phyloP scores from a whole-genome alignment of 2,113 vertebrate species.

The Colius striatus region DNA sequence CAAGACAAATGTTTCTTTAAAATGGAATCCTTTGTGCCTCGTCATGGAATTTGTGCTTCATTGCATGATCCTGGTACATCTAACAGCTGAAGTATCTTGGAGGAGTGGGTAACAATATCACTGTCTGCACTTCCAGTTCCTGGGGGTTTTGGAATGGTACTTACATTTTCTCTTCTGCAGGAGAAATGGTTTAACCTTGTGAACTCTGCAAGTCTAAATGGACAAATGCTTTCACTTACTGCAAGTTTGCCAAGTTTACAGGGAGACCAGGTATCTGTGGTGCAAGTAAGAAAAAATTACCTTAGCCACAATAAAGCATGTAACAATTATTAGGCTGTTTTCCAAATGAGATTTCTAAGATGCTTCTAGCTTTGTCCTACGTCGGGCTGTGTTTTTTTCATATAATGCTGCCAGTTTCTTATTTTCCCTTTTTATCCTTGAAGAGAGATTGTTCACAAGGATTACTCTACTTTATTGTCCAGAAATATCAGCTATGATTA shows the following conservation, averaged over 20 bases:
- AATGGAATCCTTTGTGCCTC: neutral
- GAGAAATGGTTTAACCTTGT: slow-evolving; percentile 35
- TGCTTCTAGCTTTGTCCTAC: slow-evolving; percentile 17
- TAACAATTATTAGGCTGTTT: slow-evolving; percentile 57
- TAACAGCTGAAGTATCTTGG: neutral
- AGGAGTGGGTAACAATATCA: slow-evolving; percentile 12
- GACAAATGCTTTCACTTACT: slow-evolving; percentile 49
- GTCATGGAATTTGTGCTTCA: slow-evolving; percentile 19
- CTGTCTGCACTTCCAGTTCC: slow-evolving; percentile 25
- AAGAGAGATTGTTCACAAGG: slow-evolving; percentile 77
- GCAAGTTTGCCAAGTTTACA: slow-evolving; percentile 6
- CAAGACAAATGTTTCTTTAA: neutral
- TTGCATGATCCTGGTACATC: neutral
- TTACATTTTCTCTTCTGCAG: slow-evolving; percentile 5
- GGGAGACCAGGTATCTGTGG: neutral
- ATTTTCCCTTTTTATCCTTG: slow-evolving; percentile 76
- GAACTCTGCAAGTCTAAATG: slow-evolving; percentile 42
- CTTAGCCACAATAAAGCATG: slow-evolving; percentile 9
- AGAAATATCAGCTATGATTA: slow-evolving; percentile 80
- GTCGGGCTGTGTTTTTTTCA: slow-evolving; percentile 8
- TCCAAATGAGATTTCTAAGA: slow-evolving; percentile 48
- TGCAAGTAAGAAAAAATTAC: slow-evolving; percentile 52
- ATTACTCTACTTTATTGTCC: slow-evolving; percentile 79
- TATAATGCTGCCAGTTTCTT: slow-evolving; percentile 68
- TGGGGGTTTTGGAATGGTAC: slow-evolving; percentile 21